phyloP scores from a whole-genome alignment of 2,888 invertebrate species.

The Crepidodera aurea region DNA sequence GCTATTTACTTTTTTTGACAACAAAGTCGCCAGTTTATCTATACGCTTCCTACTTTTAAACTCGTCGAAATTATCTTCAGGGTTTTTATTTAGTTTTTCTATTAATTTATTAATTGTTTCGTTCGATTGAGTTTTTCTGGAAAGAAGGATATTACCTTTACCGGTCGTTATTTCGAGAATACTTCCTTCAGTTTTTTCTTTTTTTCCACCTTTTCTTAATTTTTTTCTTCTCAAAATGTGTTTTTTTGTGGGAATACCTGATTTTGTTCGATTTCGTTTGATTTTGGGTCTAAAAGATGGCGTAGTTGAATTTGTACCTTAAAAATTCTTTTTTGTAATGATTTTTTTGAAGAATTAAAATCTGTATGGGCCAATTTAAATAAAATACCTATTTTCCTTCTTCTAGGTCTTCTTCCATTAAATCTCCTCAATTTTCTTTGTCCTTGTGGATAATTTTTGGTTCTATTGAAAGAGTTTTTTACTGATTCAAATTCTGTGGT shows the following conservation, averaged over 20 bases:
- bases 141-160: conserved; percentile 22
- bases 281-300: not conserved
- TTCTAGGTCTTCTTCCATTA: conserved; percentile 22
- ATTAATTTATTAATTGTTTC: conserved; percentile 34
- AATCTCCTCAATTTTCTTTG: conserved; percentile 13
- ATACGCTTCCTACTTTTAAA: conserved; percentile 18
- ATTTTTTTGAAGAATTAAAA: too few relatives aligned
- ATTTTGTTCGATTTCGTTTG: not conserved
- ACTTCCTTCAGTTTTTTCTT: conserved; percentile 29
- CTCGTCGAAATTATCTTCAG: conserved; percentile 37
- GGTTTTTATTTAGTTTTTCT: conserved; percentile 38
- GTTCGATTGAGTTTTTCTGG: conserved; percentile 23
- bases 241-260: not conserved
- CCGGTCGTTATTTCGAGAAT: conserved; percentile 37
- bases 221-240: conserved; percentile 25
- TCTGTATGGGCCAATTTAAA: too few relatives aligned
- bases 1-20: too few relatives aligned
- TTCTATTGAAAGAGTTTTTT: not conserved
- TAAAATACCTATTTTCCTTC: conserved; percentile 24
- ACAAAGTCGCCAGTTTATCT: not conserved
- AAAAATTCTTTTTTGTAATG: not conserved
- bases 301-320: not conserved
- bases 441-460: not conserved
- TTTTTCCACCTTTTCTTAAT: conserved; percentile 31
- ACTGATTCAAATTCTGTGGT: not conserved